Evolutionary conservation across 2,113 vertebrate species (phyloP).

Genomic region (Scomber scombrus): DNA sequence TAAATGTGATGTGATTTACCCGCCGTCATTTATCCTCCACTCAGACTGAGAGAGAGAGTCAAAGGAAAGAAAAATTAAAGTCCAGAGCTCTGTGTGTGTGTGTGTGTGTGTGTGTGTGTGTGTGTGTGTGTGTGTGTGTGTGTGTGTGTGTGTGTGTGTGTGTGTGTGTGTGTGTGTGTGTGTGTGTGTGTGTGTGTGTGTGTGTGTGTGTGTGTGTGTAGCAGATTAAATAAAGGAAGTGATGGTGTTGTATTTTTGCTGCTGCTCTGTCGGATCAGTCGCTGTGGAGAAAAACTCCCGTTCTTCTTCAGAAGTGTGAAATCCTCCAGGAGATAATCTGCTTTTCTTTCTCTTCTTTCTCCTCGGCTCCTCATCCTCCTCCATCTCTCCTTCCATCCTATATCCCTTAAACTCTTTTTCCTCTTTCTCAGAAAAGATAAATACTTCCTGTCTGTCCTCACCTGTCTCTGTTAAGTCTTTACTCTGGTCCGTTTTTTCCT

Average conservation of each 20-base stretch:
- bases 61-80: background rate
- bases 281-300: constrained; percentile 15
- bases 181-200: constrained; percentile 1
- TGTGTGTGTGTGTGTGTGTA: background rate
- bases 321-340: constrained; percentile 66
- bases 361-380: constrained; percentile 25
- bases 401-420: constrained; percentile 37
- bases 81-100: background rate
- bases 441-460: constrained; percentile 3
- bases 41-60: background rate
- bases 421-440: background rate
- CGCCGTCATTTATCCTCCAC: background rate
- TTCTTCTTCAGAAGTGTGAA: constrained; percentile 45
- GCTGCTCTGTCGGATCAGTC: constrained; percentile 45
- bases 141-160: background rate
- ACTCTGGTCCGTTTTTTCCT: constrained; percentile 10
- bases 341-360: constrained; percentile 55
- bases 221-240: constrained; percentile 48
- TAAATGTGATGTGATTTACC: background rate
- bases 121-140: too few relatives aligned
- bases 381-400: constrained; percentile 35
- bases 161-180: background rate
- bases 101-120: too few relatives aligned
- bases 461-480: background rate
- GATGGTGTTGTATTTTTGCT: constrained; percentile 48